Evolutionary conservation across 92 coral and sea anemone species (phyloP), one percentile per base, ranked within the genome.

Genomic region (Zoanthus sociatus): DNA sequence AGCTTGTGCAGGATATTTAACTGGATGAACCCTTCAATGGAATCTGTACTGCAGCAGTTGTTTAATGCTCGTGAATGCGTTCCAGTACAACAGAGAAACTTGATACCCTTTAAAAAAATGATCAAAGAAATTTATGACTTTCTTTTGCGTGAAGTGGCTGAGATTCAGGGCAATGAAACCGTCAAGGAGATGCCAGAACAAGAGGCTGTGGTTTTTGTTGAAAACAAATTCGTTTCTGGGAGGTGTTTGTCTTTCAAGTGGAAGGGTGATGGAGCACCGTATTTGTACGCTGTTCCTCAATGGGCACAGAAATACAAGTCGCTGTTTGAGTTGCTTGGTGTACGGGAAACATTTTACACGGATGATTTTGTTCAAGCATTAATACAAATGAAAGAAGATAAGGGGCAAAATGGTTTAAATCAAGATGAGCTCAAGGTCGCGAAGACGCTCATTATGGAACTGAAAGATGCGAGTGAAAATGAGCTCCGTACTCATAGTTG

Each of bases 31-130:
- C 31, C 84, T 18, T 94, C 95, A 42, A 46, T 92, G 9, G 78
- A 85, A 7, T 77, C 81, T 51, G 94, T 87, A 9, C 13, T 94
- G 37, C 71, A 67, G 53, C 98, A 95, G 77, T 73, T 95, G 9
- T 71, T 85, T 45, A 46, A 26, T 60, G 75, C 71, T 2, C 44
- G 85, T 20, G 44, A 44, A 64, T 68, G 60, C 13, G 85, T 67
- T 81, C 63, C 47, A 47, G 5, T 0, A 18, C 20, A 45, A n/a
- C 0, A 14, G 17, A 20, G 66, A 0, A 11, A 81, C 60, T 33
- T 15, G 17, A 53, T 15, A 6, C 15, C 7, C 11, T 37, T 81
- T 21, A 67, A 66, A 61, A 11, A 81, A 44, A 81, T 81, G 85
- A 53, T 81, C 21, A 60, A 61, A 26, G 77, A 82, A 6, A 70